Percentiles rank a stretch among this genome's conserved stretches.
phyloP scores from a whole-genome alignment of 2,888 invertebrate genomes.

The Plemyria rubiginata region DNA sequence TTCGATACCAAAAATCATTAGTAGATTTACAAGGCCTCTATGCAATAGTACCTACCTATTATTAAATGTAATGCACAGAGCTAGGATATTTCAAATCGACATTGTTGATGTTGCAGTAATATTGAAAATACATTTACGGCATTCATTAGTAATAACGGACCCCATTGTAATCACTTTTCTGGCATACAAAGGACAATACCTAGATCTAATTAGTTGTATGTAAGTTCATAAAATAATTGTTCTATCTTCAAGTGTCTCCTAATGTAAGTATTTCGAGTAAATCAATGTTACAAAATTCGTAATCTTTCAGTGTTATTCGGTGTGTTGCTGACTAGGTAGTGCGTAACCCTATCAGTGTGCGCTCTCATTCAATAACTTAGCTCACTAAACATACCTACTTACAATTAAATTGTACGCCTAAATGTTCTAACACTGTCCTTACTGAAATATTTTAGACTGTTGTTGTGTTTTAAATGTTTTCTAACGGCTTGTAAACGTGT shows the following conservation, averaged over 20 bases:
- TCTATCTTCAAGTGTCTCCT: constrained; percentile 83
- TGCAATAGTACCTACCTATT: constrained; percentile 57
- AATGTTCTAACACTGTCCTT: constrained; percentile 52
- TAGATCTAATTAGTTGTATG: constrained; percentile 84
- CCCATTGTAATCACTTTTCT: constrained; percentile 76
- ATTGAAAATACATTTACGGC: constrained; percentile 54
- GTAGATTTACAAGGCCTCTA: constrained; percentile 67
- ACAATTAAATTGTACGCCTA: constrained; percentile 52
- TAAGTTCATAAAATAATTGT: constrained; percentile 82
- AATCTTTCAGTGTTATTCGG: constrained; percentile 64
- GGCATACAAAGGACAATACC: constrained; percentile 86
- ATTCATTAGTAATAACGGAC: constrained; percentile 61
- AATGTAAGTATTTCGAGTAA: constrained; percentile 80
- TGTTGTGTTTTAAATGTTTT: constrained; percentile 65
- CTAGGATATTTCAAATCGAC: constrained; percentile 61
- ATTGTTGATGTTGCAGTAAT: constrained; percentile 66
- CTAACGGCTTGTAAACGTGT: constrained; percentile 55
- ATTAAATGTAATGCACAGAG: constrained; percentile 65
- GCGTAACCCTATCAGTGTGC: constrained; percentile 30
- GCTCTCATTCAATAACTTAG: constrained; percentile 42
- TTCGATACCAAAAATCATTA: constrained; percentile 67
- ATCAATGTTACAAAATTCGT: constrained; percentile 66
- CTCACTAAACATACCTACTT: constrained; percentile 42
- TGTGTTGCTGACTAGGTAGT: constrained; percentile 40
- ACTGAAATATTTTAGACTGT: constrained; percentile 61